Base-by-base conservation (phyloP, 1,140 invertebrate genomes). In the Drosophila saltans region DNA sequence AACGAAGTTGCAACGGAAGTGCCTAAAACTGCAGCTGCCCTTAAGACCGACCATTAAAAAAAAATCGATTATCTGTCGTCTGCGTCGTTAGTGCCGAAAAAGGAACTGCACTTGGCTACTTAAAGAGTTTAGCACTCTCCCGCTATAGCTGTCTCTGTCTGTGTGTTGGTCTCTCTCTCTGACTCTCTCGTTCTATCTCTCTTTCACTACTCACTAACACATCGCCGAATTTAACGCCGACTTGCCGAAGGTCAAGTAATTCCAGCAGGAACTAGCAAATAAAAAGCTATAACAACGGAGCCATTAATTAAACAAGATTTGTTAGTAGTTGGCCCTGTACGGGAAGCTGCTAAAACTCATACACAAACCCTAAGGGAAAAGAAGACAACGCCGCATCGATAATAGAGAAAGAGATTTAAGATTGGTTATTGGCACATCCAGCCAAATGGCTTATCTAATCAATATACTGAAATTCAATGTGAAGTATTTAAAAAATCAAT, bases 401-500 rank as follows among this genome's bases (percentile, higher is more conserved):
- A 91, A 84, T 48, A 68, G 72, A 68, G 72, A 3, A 2, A 45
- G 52, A 5, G 40, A 36, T 9, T 61, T 36, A 7, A 36, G 33
- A 36, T 36, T 36, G 33, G 33, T 36, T 36, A 36, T 36, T 36
- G 6, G 33, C 33, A 36, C 3, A 36, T 36, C 33, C 71, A 8
- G 45, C 56, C 69, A 72, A 78, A 91, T 91, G 90, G 90, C 89
- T 78, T 91, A 91, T 78, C 72, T 91, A 86, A 91, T 91, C 66
- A 91, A 91, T 74, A 91, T 91, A 66, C 84, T 91, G 69, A 91
- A 91, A 86, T 91, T 91, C 80, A 91, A 91, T 86, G 91, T 91
- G 65, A 91, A 91, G 76, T 91, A 91, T 67, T 76, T 91, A 79
- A 91, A 91, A 90, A 91, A 90, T 83, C 83, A 91, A 90, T 91